These are phyloP conservation scores for Gadopsis bispinosus DNA, from an alignment of 2,797 vertebrate species.

Conservation along the genomic window DNA sequence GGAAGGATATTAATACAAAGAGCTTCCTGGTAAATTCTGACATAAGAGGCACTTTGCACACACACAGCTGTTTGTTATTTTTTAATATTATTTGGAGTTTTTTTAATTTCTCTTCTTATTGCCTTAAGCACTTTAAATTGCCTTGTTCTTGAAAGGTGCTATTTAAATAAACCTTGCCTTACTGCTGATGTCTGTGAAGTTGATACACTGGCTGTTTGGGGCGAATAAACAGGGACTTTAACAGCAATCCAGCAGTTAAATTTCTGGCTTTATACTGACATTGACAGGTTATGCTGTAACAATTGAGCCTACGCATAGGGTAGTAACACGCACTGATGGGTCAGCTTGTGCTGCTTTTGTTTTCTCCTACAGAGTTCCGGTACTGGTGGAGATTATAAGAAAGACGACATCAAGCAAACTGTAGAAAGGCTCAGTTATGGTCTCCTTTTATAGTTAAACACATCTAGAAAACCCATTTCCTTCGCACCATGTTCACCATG, in stretches of 20 bases:
- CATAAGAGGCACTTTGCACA: no score
- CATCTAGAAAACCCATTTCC: neutral
- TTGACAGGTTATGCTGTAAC: neutral
- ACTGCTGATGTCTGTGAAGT: neutral
- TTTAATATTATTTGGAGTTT: neutral
- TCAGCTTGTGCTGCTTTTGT: no score
- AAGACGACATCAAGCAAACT: neutral
- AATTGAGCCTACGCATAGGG: neutral
- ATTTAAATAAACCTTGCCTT: neutral
- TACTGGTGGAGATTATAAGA: neutral
- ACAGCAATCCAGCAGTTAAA: neutral
- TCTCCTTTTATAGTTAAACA: neutral
- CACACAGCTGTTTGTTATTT: neutral
- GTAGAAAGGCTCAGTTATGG: neutral
- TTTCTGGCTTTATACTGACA: neutral
- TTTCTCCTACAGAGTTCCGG: no score
- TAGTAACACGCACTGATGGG: no score
- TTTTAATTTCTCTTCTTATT: slow-evolving; percentile 1
- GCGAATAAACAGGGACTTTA: neutral
- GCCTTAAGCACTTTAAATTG: neutral
- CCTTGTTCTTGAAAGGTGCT: neutral
- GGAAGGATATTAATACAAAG: neutral
- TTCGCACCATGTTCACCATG: neutral
- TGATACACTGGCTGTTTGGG: neutral
- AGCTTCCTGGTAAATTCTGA: neutral